These are phyloP conservation scores for Orbicella faveolata DNA, from an alignment of 64 coral and sea anemone species.

Conservation along the genomic window DNA sequence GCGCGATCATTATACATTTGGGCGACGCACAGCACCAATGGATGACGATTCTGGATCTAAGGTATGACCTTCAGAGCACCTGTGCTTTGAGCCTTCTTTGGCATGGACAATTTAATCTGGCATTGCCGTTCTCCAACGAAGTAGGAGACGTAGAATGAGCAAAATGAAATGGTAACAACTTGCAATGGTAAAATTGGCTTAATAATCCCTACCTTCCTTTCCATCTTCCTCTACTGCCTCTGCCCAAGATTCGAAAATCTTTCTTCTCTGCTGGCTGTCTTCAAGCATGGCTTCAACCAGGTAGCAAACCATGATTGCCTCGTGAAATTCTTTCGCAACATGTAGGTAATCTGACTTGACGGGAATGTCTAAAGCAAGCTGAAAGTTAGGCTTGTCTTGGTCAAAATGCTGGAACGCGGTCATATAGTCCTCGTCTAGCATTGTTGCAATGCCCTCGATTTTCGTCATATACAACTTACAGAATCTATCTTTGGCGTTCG, in stretches of 20 bases:
- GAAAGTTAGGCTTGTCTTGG: constrained; percentile 22
- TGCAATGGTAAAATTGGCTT: too few relatives aligned
- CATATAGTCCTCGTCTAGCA: constrained; percentile 12
- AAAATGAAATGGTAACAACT: not conserved
- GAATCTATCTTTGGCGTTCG: constrained; percentile 21
- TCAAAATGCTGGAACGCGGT: not conserved
- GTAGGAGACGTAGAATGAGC: too few relatives aligned
- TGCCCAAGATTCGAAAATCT: constrained; percentile 32
- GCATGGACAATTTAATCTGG: not conserved
- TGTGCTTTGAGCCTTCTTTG: too few relatives aligned
- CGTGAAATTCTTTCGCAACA: not conserved
- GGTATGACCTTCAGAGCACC: too few relatives aligned
- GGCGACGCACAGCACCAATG: too few relatives aligned
- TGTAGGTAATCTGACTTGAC: constrained; percentile 23
- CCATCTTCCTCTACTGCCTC: not conserved
- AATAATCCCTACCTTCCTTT: constrained; percentile 25
- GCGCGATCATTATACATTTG: too few relatives aligned
- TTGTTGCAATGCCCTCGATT: not conserved
- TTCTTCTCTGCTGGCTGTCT: not conserved
- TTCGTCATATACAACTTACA: not conserved
- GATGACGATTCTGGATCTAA: too few relatives aligned
- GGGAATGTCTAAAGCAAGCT: constrained; percentile 38
- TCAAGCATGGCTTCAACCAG: constrained; percentile 17
- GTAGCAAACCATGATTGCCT: constrained; percentile 6
- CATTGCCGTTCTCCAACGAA: too few relatives aligned